Base-by-base conservation (phyloP, 2,797 vertebrate genomes). In the Phylloscopus collybita region DNA sequence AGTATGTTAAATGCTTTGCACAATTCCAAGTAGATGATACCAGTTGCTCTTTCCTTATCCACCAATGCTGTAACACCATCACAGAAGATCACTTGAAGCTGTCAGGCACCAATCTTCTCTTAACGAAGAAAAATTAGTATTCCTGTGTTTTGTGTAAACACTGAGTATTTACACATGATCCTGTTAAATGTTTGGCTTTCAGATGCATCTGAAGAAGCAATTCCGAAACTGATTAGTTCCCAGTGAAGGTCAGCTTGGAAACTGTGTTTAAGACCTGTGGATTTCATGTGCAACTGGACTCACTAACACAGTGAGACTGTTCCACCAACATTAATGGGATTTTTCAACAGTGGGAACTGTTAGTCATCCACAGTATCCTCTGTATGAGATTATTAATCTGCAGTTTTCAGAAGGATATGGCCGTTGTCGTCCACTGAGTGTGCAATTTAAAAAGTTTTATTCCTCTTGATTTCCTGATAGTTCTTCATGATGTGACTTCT, bases 61-160 rank as follows among this genome's bases (percentile, higher is more conserved):
- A 0, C 13, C 29, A 51, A 0, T 45, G 64, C 29, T 45, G n/a
- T 27, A 45, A 34, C 2, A 2, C 16, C 32, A 8, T 51, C 18
- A 3, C 7, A 40, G 42, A 45, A 14, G 17, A 19, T 7, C 38
- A 49, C n/a, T 30, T 38, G 50, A 57, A 64, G 32, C 54, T 70
- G 26, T 42, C 44, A 36, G 44, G 19, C n/a, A 59, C 7, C 22
- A 23, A 15, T 64, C 51, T 70, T 30, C 21, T 13, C n/a, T 51
- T 70, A 51, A 34, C 40, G 44, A 86, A 30, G 50, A 40, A 38
- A 23, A 57, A 51, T 21, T 18, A 51, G 11, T 57, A 54, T 45
- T 89, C 42, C 21, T 10, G 0, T 86, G 36, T 60, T 90, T 67
- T 62, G 76, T 11, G 2, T 89, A 62, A 72, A 65, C 34, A 47